phyloP scores from a whole-genome alignment of 1,140 invertebrate species.

The Sinella curviseta region DNA sequence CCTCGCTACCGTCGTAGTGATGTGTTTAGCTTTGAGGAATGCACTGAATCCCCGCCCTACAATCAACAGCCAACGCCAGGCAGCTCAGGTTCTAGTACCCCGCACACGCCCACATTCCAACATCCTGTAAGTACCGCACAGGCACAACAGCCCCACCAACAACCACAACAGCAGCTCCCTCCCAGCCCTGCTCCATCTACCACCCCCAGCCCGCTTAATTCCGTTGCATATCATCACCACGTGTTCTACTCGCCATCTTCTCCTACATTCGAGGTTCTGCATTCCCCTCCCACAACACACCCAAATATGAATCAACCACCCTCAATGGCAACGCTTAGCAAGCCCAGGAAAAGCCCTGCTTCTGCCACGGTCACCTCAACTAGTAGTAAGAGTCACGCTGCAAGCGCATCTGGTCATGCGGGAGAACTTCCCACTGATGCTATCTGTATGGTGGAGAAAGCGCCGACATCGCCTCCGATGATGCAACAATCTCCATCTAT shows the following conservation, averaged over 20 bases:
- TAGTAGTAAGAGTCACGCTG: constrained; percentile 4
- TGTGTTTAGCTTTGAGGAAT: constrained; percentile 55
- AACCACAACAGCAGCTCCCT: constrained; percentile 45
- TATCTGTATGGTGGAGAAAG: constrained; percentile 20
- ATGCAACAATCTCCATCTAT: constrained; percentile 65
- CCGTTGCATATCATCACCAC: constrained; percentile 34
- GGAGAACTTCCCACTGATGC: constrained; percentile 10
- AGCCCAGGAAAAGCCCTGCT: constrained; percentile 42
- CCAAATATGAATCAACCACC: constrained; percentile 43
- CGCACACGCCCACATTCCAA: constrained; percentile 47
- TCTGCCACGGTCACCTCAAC: constrained; percentile 50
- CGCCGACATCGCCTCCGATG: constrained; percentile 52
- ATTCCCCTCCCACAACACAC: constrained; percentile 40
- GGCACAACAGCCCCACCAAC: no score
- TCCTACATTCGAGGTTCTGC: constrained; percentile 51
- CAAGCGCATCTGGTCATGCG: constrained; percentile 50
- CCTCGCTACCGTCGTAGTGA: constrained; percentile 62
- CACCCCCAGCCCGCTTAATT: constrained; percentile 62
- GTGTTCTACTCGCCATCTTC: constrained; percentile 47
- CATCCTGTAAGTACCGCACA: constrained; percentile 10
- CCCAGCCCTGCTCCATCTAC: constrained; percentile 62
- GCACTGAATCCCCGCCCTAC: constrained; percentile 48
- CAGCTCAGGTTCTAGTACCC: constrained; percentile 48
- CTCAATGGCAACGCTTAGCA: constrained; percentile 32
- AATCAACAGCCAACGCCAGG: neutral